Conservation (phyloP, 2,888 invertebrate genomes). For the Cephus spinipes region DNA sequence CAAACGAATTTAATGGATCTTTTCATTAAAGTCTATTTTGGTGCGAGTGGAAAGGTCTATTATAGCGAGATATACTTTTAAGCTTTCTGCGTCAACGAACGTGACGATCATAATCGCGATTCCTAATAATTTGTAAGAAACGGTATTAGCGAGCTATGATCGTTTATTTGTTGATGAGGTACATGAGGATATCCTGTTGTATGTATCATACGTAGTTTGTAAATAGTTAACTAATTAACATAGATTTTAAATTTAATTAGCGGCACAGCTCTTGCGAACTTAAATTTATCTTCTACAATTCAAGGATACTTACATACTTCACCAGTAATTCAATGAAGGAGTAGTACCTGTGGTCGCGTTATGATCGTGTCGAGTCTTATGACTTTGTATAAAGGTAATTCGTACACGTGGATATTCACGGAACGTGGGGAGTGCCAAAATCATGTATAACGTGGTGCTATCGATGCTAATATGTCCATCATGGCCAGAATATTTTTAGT, state of each 20-base stretch:
- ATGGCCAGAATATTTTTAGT: background rate
- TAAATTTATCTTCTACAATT: background rate
- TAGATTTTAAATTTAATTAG: slow-evolving; percentile 17
- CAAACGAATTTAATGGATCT: slow-evolving; percentile 23
- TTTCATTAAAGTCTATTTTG: slow-evolving; percentile 12
- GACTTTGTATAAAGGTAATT: background rate
- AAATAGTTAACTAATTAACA: slow-evolving; percentile 29
- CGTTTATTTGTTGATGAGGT: background rate
- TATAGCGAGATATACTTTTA: background rate
- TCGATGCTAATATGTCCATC: background rate
- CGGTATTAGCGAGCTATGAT: background rate
- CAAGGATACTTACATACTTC: background rate
- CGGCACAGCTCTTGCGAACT: slow-evolving; percentile 4
- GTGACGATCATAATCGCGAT: background rate
- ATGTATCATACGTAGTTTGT: slow-evolving; percentile 26
- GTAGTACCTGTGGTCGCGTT: background rate
- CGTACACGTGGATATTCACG: background rate
- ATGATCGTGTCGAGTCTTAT: background rate
- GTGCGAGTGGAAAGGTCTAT: background rate
- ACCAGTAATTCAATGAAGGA: background rate
- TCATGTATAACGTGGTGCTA: background rate
- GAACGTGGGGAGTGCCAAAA: background rate
- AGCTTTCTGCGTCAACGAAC: background rate
- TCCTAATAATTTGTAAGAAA: background rate
- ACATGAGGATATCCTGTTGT: slow-evolving; percentile 14